Evolutionary conservation across 2,797 vertebrate species (phyloP).

Genomic region (Ctenopoma multispine): DNA sequence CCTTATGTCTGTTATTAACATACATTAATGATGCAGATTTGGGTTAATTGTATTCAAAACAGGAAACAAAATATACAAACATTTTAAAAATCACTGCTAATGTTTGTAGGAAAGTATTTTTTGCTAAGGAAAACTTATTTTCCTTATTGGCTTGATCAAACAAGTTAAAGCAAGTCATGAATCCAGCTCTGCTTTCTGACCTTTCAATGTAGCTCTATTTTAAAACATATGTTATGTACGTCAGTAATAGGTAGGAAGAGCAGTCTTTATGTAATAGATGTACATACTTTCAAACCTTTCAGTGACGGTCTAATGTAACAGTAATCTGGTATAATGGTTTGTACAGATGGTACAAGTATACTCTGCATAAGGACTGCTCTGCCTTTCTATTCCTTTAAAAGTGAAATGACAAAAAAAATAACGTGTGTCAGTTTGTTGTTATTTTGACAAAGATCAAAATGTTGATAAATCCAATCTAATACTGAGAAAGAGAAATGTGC

Average conservation of each 20-base stretch:
- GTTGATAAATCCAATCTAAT: not conserved
- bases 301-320: not conserved
- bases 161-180: not conserved
- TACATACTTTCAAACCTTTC: constrained; percentile 9
- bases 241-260: not conserved
- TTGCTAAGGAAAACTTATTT: not conserved
- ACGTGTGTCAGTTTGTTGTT: too few relatives aligned
- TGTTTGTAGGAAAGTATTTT: too few relatives aligned
- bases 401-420: too few relatives aligned
- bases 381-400: not conserved
- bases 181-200: not conserved
- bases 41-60: not conserved
- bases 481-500: not conserved
- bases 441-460: not conserved
- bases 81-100: too few relatives aligned
- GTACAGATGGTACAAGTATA: not conserved
- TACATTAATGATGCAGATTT: constrained; percentile 2
- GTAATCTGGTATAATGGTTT: constrained; percentile 9
- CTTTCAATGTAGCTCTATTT: not conserved
- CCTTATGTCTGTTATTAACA: not conserved
- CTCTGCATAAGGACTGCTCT: constrained; percentile 17
- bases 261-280: constrained; percentile 12
- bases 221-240: not conserved
- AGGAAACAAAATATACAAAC: too few relatives aligned
- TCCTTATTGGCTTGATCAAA: not conserved